Percentiles rank a stretch among this genome's conserved stretches.
These are phyloP conservation scores for Talpa occidentalis DNA, from an alignment of 2,113 vertebrate species.

Conservation along the genomic window DNA sequence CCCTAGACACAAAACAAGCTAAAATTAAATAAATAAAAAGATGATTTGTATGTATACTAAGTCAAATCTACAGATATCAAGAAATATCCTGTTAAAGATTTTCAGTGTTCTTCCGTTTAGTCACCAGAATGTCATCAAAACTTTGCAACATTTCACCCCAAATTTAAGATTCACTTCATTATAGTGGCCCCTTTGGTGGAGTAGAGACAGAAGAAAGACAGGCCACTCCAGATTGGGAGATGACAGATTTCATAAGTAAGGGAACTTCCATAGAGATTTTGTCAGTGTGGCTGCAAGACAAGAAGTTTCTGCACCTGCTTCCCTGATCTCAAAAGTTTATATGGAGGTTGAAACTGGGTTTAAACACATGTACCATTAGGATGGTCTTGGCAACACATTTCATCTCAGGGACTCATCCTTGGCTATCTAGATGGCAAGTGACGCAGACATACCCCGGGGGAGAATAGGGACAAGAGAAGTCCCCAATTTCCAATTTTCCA, in stretches of 20 bases:
- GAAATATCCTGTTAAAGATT: neutral
- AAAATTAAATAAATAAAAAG: too few species aligned
- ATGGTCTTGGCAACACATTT: neutral
- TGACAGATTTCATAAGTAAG: neutral
- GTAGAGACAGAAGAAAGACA: neutral
- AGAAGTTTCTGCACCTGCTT: neutral
- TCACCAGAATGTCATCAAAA: neutral
- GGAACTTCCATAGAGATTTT: neutral
- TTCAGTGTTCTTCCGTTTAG: too few species aligned
- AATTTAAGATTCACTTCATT: neutral
- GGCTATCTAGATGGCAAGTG: neutral
- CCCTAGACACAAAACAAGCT: neutral
- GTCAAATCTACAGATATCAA: neutral
- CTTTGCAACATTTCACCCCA: neutral
- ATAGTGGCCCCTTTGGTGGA: neutral
- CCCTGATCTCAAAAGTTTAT: neutral
- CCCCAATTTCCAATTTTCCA: neutral
- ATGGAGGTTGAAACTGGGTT: neutral
- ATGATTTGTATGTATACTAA: neutral
- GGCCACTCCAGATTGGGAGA: neutral
- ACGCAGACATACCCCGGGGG: neutral
- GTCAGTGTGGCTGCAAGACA: neutral
- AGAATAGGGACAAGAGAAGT: neutral
- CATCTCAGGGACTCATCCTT: neutral
- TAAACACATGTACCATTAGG: neutral